phyloP scores from a whole-genome alignment of 2,113 vertebrate genomes.

The Vombatus ursinus region DNA sequence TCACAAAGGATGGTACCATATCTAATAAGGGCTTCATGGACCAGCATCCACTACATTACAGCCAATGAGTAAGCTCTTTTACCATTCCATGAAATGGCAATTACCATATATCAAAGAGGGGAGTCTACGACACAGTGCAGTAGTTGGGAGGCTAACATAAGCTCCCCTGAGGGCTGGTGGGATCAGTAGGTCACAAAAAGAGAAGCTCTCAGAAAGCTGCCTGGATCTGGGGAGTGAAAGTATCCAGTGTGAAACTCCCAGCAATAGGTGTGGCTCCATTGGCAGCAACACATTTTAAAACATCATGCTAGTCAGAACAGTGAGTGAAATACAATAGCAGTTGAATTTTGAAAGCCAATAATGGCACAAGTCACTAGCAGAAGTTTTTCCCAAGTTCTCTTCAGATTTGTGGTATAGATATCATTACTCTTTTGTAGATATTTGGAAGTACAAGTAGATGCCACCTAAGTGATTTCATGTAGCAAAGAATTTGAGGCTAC shows the following conservation, averaged over 20 bases:
- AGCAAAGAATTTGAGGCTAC: neutral
- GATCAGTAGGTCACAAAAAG: neutral
- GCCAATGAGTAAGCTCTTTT: neutral
- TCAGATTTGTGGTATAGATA: neutral
- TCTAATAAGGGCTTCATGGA: conserved; percentile 35
- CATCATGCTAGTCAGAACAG: neutral
- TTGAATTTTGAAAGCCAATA: neutral
- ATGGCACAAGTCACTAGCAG: neutral
- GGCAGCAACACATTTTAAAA: neutral
- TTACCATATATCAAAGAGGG: neutral
- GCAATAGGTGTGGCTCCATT: neutral
- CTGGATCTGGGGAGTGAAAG: neutral
- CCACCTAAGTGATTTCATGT: neutral
- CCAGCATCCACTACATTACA: neutral
- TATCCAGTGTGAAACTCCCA: neutral
- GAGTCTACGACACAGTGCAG: neutral
- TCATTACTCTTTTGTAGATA: neutral
- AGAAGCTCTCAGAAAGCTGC: neutral
- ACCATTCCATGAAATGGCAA: neutral
- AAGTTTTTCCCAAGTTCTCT: neutral
- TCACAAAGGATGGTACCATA: neutral
- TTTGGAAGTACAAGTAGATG: neutral
- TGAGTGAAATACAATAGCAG: neutral
- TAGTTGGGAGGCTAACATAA: neutral
- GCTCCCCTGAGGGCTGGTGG: neutral